Evolutionary conservation across 1,140 invertebrate species (phyloP).

Genomic region (Phymorhynchus buccinoides): DNA sequence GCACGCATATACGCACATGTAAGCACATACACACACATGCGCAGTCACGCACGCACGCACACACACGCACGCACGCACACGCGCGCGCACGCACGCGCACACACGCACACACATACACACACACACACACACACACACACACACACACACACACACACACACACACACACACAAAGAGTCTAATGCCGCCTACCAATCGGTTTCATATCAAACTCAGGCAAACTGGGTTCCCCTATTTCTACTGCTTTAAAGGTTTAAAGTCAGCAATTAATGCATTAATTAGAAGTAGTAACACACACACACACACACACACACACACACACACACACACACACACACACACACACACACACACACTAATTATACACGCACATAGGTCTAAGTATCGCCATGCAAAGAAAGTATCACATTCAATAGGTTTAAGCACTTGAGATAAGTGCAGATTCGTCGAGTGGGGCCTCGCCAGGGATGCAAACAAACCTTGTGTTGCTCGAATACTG

Average conservation of each 20-base stretch:
- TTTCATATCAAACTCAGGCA: too few species aligned
- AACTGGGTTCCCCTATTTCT: too few species aligned
- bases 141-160: neutral
- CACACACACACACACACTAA: too few species aligned
- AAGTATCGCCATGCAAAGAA: too few species aligned
- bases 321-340: neutral
- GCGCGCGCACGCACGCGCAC: neutral
- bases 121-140: conserved; percentile 12
- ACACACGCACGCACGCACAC: neutral
- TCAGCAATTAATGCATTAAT: too few species aligned
- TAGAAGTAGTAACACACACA: too few species aligned
- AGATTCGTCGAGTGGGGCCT: neutral
- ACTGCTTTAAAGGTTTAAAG: too few species aligned
- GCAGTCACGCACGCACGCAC: neutral
- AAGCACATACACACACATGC: neutral
- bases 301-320: conserved; percentile 7
- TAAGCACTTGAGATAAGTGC: conserved; percentile 8
- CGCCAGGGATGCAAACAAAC: neutral
- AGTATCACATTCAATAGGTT: neutral
- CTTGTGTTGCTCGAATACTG: neutral
- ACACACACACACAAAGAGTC: conserved; percentile 18
- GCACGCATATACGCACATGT: neutral
- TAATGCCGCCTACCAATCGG: too few species aligned
- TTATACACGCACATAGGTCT: too few species aligned
- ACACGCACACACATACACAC: neutral